Evolutionary conservation across 2,888 invertebrate genomes (phyloP), one percentile per base, ranked within the genome.

Genomic region (Calameuta filiformis): DNA sequence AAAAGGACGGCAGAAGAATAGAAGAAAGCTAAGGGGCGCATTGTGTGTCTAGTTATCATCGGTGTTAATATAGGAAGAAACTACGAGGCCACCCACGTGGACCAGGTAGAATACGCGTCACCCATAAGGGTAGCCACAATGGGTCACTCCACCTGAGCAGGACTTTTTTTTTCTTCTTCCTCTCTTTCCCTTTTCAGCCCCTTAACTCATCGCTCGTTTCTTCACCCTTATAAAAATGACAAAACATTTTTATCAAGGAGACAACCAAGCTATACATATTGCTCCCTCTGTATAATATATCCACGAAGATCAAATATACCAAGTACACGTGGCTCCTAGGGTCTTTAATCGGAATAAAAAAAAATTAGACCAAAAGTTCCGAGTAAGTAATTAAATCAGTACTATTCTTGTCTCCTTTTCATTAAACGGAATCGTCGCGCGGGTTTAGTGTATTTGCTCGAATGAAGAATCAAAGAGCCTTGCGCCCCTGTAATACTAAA

Each of bases 71-170:
- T 81, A 85, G 85, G 85, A 83, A 85, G 82, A 82, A 83, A 84
- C 80, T 78, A 77, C 75, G 71, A 81, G 88, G 85, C 89, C 89
- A 89, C 89, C 89, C 89, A 89, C 86, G 87, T 85, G 81, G 78
- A 79, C 77, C 88, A 89, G 89, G 88, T 89, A 89, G 35, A 71
- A 34, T 23, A 56, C 79, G 75, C 71, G 12, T 37, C 73, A 73
- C 75, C 77, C 35, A 79, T 73, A 76, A 37, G 81, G 77, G 73
- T 73, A 12, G 40, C 40, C 40, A 40, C 40, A 40, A 73, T 34
- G 34, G 35, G 76, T 76, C 73, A 33, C 33, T 78, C 37, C 68
- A 56, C 34, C 40, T 76, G 40, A 30, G 33, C 30, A 68, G 33
- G 71, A 68, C 30, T 35, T 80, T 69, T 79, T 68, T 75, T 78